Conservation (phyloP, 2,113 vertebrate species). For the Gymnorhina tibicen region DNA sequence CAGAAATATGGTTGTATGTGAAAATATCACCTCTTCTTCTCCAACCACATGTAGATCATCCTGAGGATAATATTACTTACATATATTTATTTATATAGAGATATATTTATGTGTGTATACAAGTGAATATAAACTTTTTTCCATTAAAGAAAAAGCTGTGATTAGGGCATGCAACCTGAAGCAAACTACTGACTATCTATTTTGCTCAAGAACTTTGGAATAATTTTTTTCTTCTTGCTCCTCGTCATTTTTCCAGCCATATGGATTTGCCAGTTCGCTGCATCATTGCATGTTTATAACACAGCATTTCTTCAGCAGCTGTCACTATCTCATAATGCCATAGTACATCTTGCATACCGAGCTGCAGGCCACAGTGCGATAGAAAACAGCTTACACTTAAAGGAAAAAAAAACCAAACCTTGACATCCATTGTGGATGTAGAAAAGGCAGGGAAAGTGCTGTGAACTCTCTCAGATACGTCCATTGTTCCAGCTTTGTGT, state of each 20-base stretch:
- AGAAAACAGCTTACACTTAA: conserved; percentile 53
- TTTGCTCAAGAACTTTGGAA: conserved; percentile 3
- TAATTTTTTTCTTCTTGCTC: background rate
- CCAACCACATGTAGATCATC: background rate
- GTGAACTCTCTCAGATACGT: background rate
- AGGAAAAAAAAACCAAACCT: background rate
- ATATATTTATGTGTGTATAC: background rate
- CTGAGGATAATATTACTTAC: background rate
- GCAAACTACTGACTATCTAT: background rate
- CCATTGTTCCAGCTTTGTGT: conserved; percentile 16
- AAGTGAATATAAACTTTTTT: background rate
- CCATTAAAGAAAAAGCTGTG: background rate
- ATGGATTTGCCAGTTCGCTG: conserved; percentile 71
- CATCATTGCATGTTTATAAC: conserved; percentile 69
- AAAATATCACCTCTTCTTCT: background rate
- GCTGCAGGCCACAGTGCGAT: conserved; percentile 39
- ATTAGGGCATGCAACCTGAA: background rate
- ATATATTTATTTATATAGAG: background rate
- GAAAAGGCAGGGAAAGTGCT: background rate
- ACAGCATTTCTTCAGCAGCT: conserved; percentile 70
- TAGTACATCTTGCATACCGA: conserved; percentile 20
- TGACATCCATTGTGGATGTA: background rate
- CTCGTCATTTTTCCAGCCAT: conserved; percentile 51
- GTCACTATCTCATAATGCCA: conserved; percentile 61
- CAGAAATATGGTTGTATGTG: background rate